A percentile compares a stretch with the other conserved stretches of the same genome.
These are phyloP conservation scores for Tragulus kanchil DNA, from an alignment of 2,113 vertebrate genomes.

Conservation along the genomic window DNA sequence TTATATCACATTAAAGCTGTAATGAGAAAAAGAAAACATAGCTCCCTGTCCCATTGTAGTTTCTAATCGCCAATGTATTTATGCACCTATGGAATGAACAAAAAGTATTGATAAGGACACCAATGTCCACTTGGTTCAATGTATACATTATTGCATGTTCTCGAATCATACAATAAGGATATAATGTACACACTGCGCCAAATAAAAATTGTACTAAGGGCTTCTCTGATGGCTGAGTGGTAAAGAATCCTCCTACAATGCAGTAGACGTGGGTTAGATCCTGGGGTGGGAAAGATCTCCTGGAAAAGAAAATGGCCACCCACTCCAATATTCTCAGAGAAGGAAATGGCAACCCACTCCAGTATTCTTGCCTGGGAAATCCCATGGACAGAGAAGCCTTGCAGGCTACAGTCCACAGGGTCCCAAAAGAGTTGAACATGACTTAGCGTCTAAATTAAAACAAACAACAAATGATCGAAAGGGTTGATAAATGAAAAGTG, in stretches of 20 bases:
- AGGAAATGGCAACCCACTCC: no score
- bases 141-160: neutral
- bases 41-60: neutral
- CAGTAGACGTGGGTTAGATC: no score
- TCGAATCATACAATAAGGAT: neutral
- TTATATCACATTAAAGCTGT: neutral
- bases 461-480: neutral
- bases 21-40: neutral
- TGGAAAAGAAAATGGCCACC: no score
- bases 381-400: no score
- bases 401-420: no score
- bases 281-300: no score
- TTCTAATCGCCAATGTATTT: neutral
- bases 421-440: no score
- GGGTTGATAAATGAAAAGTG: neutral
- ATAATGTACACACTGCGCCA: neutral
- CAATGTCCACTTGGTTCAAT: neutral
- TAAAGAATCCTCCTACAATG: no score
- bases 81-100: neutral
- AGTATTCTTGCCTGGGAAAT: no score
- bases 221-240: no score
- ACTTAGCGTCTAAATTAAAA: no score
- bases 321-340: no score
- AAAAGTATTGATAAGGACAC: neutral
- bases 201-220: neutral